A percentile compares a stretch with the other conserved stretches of the same genome.
Conservation (phyloP, 2,888 invertebrate genomes). For the Gasteruption jaculator region DNA sequence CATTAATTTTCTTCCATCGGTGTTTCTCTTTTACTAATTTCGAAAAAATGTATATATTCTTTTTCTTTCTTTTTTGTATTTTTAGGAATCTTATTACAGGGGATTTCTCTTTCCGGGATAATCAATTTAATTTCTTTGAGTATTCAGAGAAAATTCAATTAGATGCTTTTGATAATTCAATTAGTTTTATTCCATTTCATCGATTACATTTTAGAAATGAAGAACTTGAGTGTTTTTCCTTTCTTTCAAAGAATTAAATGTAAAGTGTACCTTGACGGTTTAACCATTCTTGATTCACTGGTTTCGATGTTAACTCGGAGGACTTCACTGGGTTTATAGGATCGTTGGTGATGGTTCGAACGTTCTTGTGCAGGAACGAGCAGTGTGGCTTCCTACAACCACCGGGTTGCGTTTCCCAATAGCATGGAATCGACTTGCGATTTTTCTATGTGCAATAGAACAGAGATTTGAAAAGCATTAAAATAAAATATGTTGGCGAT, state of each 20-base stretch:
- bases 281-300: constrained; percentile 43
- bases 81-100: no score
- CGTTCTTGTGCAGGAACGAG: constrained; percentile 68
- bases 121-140: no score
- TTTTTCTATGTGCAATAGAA: constrained; percentile 63
- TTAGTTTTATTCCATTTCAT: no score
- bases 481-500: no score
- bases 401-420: constrained; percentile 81
- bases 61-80: no score
- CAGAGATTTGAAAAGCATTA: background rate
- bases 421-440: constrained; percentile 77
- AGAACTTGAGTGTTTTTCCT: background rate
- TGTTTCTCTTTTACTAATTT: no score
- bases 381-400: constrained; percentile 85
- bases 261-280: constrained; percentile 46
- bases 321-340: constrained; percentile 39
- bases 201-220: no score
- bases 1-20: background rate
- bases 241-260: constrained; percentile 2
- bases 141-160: no score
- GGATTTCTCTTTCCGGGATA: no score
- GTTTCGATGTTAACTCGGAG: constrained; percentile 35
- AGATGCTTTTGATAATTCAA: no score
- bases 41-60: no score
- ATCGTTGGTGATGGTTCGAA: constrained; percentile 28